Evolutionary conservation across 2,113 vertebrate genomes (phyloP).

Genomic region (Acanthochromis polyacanthus): DNA sequence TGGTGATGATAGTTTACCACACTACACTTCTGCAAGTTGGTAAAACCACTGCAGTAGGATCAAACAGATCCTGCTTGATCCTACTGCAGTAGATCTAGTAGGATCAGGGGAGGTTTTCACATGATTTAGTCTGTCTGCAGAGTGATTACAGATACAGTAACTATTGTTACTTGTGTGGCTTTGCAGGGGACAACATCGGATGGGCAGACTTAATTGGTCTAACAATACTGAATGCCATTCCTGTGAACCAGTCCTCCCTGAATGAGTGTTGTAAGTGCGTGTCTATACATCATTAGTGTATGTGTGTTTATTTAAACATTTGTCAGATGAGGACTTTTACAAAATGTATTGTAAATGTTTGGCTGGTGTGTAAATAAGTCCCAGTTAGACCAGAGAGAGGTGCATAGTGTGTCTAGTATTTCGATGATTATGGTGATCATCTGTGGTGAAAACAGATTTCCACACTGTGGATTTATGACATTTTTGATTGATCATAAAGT

Average conservation of each 20-base stretch:
- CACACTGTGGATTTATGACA: neutral
- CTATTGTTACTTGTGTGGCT: constrained; percentile 11
- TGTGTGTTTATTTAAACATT: neutral
- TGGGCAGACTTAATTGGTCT: constrained; percentile 84
- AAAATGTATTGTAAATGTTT: neutral
- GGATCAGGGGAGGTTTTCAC: neutral
- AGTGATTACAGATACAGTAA: neutral
- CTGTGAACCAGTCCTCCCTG: constrained; percentile 69
- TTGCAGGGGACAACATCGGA: constrained; percentile 85
- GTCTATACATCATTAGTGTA: neutral
- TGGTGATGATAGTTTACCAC: neutral
- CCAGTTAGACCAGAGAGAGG: neutral
- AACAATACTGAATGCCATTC: constrained; percentile 72
- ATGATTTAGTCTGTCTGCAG: neutral
- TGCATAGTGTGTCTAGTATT: neutral
- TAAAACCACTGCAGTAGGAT: too few species aligned
- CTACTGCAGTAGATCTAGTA: too few species aligned
- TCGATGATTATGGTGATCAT: neutral
- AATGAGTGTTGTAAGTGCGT: constrained; percentile 86
- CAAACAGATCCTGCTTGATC: too few species aligned
- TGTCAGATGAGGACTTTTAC: neutral
- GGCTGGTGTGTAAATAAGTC: neutral
- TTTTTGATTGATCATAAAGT: neutral
- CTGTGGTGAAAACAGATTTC: too few species aligned
- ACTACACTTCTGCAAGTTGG: neutral